Evolutionary conservation across 2,113 vertebrate genomes (phyloP), one percentile per base, ranked within the genome.

Genomic region (Fukomys damarensis): DNA sequence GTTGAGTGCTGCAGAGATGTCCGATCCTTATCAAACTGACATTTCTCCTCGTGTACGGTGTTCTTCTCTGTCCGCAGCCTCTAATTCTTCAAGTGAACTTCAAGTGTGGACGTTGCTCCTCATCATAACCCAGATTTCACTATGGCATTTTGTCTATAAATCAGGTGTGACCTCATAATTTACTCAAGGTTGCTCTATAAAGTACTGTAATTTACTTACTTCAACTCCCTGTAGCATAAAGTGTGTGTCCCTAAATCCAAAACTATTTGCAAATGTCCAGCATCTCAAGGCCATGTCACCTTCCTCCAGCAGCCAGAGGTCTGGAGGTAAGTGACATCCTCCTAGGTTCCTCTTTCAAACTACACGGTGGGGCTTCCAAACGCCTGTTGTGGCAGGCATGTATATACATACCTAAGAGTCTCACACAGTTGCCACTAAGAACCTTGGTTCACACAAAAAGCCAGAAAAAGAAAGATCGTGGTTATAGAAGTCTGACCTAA

Each of bases 161-260:
- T 80, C 83, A 97, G 98, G 93, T 97, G 93, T 6, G n/a, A 98
- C 98, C 97, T 98, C 97, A 87, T 98, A 99, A 98, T 95, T 90
- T 84, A 96, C 94, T 95, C 8, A 63, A 16, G 46, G 96, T 97
- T 88, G 95, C 97, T 74, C 43, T 96, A 96, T 96, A 43, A 98
- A 98, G 97, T 96, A 98, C 98, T 98, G 98, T 98, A 97, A 98
- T 97, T 98, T 52, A 83, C 97, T 89, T 94, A 94, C 98, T 98
- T n/a, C 94, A 94, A 91, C 49, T 97, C 97, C 97, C 97, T 93
- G 91, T 99, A 99, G 98, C 97, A 95, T 98, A 96, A 98, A 97
- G 97, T 97, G 96, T 97, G 98, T 97, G 96, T 93, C 97, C 97
- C 93, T 54, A 80, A 97, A 90, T 96, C 95, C 74, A 85, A 90